Conservation (phyloP, 2,113 vertebrate species). For the Symphodus melops region DNA sequence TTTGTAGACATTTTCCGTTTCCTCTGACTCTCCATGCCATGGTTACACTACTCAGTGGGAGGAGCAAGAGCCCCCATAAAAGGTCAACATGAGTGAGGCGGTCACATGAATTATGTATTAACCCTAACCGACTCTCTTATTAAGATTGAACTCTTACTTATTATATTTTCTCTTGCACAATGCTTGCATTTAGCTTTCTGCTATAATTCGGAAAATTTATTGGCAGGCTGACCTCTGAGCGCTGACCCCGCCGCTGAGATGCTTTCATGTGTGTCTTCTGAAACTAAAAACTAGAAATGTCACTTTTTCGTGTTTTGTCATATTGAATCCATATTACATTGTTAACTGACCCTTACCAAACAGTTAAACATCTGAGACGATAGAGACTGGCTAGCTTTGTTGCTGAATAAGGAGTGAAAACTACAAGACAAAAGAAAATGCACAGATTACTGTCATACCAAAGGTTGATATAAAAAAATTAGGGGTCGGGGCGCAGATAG, state of each 20-base stretch:
- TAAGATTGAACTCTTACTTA: conserved; percentile 52
- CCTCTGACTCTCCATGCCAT: conserved; percentile 49
- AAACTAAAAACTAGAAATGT: conserved; percentile 44
- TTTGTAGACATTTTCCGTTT: conserved; percentile 75
- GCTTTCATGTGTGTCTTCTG: conserved; percentile 48
- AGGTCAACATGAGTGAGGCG: conserved; percentile 51
- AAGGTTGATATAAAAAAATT: too few relatives aligned
- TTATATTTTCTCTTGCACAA: conserved; percentile 54
- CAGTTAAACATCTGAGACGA: too few relatives aligned
- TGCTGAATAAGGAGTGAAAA: too few relatives aligned
- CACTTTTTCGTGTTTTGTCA: background rate
- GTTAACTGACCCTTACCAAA: too few relatives aligned
- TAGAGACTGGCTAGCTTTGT: too few relatives aligned
- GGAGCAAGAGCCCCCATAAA: conserved; percentile 23
- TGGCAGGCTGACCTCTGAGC: background rate
- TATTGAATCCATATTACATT: too few relatives aligned
- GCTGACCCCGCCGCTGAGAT: conserved; percentile 34
- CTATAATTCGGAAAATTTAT: conserved; percentile 55
- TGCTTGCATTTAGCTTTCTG: conserved; percentile 37
- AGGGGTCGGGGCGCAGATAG: too few relatives aligned
- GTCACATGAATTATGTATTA: conserved; percentile 81
- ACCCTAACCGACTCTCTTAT: conserved; percentile 40
- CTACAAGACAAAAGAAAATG: too few relatives aligned
- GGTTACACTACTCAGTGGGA: conserved; percentile 51
- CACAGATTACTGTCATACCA: too few relatives aligned